Evolutionary conservation across 2,113 vertebrate species (phyloP), one percentile per base, ranked within the genome.

Genomic region (Vidua macroura): DNA sequence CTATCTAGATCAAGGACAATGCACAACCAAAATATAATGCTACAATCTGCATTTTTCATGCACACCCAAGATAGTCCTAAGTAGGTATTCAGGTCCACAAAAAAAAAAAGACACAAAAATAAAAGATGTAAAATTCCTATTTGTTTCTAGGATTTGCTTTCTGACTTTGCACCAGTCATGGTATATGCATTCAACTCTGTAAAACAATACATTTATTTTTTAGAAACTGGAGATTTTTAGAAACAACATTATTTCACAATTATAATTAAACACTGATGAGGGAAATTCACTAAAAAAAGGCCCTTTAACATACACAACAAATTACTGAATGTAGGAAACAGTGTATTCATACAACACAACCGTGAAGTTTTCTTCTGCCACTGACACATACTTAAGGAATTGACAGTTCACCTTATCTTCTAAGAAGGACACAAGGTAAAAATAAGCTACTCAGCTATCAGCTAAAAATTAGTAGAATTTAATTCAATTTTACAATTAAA

Each of bases 1-100:
- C 81, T 80, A 52, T 58, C 83, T 83, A 85, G 93, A 79, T 55
- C 78, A 95, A 95, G 75, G 78, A 76, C 89, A 80, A 87, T 3
- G 4, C 7, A 83, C 59, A 91, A 87, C 44, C 37, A 95, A 72
- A 60, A 69, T 39, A 60, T 2, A 68, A 74, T 9, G n/a, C 59
- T 89, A 67, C 49, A 79, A 76, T 43, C 35, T 66, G n/a, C 23
- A 73, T 51, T 66, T 89, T 91, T 80, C 59, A 66, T 24, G 24
- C 30, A 69, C 22, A 52, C 24, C 19, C 53, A 88, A 83, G 52
- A 66, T 17, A 55, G 15, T 28, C n/a, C 46, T 51, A 82, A 66
- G 33, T 0, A 87, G 27, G 37, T 7, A 16, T 53, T 72, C 37
- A 76, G 37, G 37, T 41, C 25, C 46, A 53, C 21, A 53, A 69